Evolutionary conservation across 2,888 invertebrate genomes (phyloP), one percentile per base, ranked within the genome.

Genomic region (Mimas tiliae): DNA sequence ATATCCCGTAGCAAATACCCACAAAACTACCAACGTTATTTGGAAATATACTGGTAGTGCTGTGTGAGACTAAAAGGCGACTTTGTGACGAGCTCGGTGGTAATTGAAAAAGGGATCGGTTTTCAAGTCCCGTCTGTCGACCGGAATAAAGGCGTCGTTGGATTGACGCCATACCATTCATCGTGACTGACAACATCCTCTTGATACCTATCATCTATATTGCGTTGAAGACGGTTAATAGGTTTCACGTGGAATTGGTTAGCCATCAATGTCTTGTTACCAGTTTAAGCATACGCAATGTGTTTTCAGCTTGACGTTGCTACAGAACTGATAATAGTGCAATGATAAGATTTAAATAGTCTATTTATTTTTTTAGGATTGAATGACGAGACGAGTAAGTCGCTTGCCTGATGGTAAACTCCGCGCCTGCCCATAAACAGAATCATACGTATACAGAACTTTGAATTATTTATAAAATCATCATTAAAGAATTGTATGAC

Each of bases 151-250:
- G 64, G 66, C 65, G 72, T 64, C 68, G 67, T 69, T 66, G 66
- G 66, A 68, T 70, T 68, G 72, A 71, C 70, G 69, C 65, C 67
- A 53, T 21, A 66, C 69, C 71, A 70, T 73, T 70, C 69, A 69
- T 73, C 72, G 70, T 69, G 66, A 65, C 50, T 58, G 66, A 66
- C 68, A 62, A 68, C 65, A 63, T 62, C 67, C 70, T 65, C 45
- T 64, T 34, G 64, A 58, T 55, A 27, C 12, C 55, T 1, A 55
- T 48, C 55, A 58, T 11, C 16, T 38, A 38, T 38, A 12, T n/a
- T 38, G 7, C 38, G 27, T 21, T 38, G 33, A 53, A 53, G 14
- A 11, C 11, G 34, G 16, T 38, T 34, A 38, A 16, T 16, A 58
- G 19, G 16, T 48, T 16, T 9, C 7, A 16, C 48, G 16, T 48